Base-by-base conservation (phyloP, 1,140 invertebrate genomes). In the Drosophila kepulauana region DNA sequence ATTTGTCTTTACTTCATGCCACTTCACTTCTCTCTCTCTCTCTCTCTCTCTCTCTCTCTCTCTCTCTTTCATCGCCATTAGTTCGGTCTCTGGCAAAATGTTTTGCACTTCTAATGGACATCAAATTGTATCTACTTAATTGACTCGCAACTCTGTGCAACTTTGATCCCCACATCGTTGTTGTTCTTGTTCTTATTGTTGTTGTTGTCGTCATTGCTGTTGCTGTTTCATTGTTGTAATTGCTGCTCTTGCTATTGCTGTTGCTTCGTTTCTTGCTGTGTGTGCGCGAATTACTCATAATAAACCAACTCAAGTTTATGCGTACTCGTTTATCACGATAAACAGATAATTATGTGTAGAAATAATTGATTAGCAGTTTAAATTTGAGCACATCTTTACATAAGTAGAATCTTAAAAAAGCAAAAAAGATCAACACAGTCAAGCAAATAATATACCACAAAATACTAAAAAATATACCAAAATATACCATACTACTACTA, bases 141-240 rank as follows among this genome's bases (percentile, higher is more conserved):
- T 57, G 54, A 57, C 54, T 57, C 15, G 54, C 35, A 38, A 20
- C 54, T 57, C 30, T 57, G n/a, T 57, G 54, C 54, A 57, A 57
- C 35, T 41, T 57, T 57, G 35, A 57, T 41, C 16, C 35, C 41
- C 41, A 7, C 35, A 38, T 38, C n/a, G 1, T 51, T 28, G 49
- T 30, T 51, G 49, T n/a, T 30, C 10, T n/a, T 51, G 49, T 52
- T 51, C 4, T 35, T 13, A 30, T 35, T 13, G 30, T 54, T 51
- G 16, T n/a, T n/a, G 48, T 51, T 25, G 16, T 13, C 5, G 20
- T 33, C 6, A 5, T 30, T 11, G 25, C 25, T 13, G 28, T 54
- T 35, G 13, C 33, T 35, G 51, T 38, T 38, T 25, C 43, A 45
- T n/a, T 11, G 43, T 13, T n/a, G 10, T 10, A 38, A 10, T 38